Evolutionary conservation across 2,888 invertebrate genomes (phyloP).

Genomic region (Alsophila aescularia): DNA sequence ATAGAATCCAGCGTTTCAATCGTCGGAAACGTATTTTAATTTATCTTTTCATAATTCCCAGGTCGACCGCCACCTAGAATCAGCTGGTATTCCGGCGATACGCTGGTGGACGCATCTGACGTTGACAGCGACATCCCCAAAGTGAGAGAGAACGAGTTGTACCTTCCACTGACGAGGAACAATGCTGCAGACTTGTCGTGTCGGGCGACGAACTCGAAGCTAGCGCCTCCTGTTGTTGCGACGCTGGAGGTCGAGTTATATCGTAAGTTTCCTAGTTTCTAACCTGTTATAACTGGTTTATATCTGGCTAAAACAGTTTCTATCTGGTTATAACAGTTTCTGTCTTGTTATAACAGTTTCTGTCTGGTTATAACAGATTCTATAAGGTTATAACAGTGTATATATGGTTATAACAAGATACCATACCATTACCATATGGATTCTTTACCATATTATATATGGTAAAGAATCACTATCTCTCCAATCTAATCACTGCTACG

Average conservation of each 20-base stretch:
- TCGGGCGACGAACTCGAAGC: conserved; percentile 89
- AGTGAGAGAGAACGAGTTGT: conserved; percentile 88
- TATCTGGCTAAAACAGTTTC: too few relatives aligned
- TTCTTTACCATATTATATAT: too few relatives aligned
- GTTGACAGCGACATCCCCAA: conserved; percentile 86
- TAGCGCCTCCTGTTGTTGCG: conserved; percentile 87
- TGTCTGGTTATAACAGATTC: too few relatives aligned
- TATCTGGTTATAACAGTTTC: too few relatives aligned
- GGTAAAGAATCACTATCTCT: too few relatives aligned
- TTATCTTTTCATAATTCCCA: conserved; percentile 53
- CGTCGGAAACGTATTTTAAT: too few relatives aligned
- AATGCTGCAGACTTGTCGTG: conserved; percentile 89
- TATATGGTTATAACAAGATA: too few relatives aligned
- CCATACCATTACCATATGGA: too few relatives aligned
- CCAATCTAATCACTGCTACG: too few relatives aligned
- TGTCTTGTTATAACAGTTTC: too few relatives aligned
- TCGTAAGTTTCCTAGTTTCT: conserved; percentile 81
- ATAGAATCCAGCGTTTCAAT: too few relatives aligned
- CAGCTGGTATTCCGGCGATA: conserved; percentile 91
- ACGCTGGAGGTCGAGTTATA: conserved; percentile 89
- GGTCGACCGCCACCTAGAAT: conserved; percentile 90
- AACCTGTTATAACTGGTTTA: background rate
- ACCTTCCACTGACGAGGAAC: conserved; percentile 87
- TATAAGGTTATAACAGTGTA: too few relatives aligned
- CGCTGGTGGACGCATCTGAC: conserved; percentile 88